These are phyloP conservation scores for Sitta carolinensis DNA, from an alignment of 2,797 vertebrate species.

Conservation along the genomic window DNA sequence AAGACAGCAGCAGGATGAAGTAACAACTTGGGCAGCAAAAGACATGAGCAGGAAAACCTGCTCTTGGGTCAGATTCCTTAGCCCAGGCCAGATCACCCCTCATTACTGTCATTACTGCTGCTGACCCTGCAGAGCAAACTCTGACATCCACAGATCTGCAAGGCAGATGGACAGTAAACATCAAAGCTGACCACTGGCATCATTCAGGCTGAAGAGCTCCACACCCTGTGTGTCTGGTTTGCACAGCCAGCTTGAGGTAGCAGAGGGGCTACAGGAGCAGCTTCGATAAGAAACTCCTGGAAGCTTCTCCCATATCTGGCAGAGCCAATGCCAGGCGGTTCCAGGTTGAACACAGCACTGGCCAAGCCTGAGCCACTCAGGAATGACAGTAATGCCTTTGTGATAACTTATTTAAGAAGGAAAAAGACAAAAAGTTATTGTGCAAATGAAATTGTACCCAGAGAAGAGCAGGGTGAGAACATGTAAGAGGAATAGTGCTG, in stretches of 20 bases:
- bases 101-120: not conserved
- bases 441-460: not conserved
- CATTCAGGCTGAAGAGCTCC: not conserved
- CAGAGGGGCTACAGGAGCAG: not conserved
- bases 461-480: not conserved
- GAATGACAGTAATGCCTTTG: not conserved
- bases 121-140: not conserved
- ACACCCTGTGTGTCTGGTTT: not conserved
- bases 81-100: not conserved
- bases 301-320: not conserved
- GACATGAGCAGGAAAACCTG: not conserved
- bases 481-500: rapidly evolving
- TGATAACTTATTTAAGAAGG: not conserved
- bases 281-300: not conserved
- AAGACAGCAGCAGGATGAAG: not conserved
- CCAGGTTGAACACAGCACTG: not conserved
- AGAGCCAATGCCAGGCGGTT: not conserved
- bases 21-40: not conserved
- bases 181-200: not conserved
- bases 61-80: not conserved
- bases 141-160: not conserved
- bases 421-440: not conserved
- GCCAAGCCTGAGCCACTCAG: not conserved
- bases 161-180: not conserved
- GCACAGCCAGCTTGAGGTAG: not conserved